Evolutionary conservation across 37 sponge, comb jelly and placozoan species (phyloP), one percentile per base, ranked within the genome.

Genomic region (Hormiphora californensis): DNA sequence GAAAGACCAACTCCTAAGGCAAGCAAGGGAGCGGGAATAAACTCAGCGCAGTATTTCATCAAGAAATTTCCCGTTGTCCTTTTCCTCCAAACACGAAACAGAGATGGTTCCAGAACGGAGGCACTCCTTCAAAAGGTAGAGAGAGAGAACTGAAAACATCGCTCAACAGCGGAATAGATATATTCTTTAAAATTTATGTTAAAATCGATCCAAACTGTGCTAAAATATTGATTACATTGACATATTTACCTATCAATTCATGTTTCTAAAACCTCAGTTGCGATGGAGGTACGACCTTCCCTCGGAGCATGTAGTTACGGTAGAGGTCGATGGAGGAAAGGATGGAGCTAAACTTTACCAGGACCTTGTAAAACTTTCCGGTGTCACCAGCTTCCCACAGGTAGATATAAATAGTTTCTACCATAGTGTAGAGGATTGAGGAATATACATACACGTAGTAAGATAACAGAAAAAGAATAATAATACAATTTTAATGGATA

Each of bases 221-320:
- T 17, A 9, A 9, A 49, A 49, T 9, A 49, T 17, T 15, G 53
- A 17, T 49, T 49, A 49, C 53, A 9, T 15, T 17, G 53, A 49
- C 9, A 9, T 9, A 9, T 49, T 49, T 15, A 9, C 15, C 53
- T 49, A 49, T 17, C 53, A 15, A 17, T 49, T 15, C 53, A 49
- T 17, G 9, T 49, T 49, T 49, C 53, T 49, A 49, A 49, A 49
- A 49, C 23, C 27, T 4, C 23, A 57, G 61, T 57, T 57, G n/a
- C n/a, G 61, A 57, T 57, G 61, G 61, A 57, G 61, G 61, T 57
- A 57, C 61, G 61, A 57, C 23, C 61, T 57, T 57, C 61, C 61
- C n/a, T 57, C 61, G 7, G 61, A 57, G 23, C 27, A 28, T 12
- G 27, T 23, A 5, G 61, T 57, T 23, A 57, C 61, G 3, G 61